Percentiles rank a stretch among this genome's conserved stretches.
These are phyloP conservation scores for Pitangus sulphuratus DNA, from an alignment of 2,797 vertebrate genomes.

Conservation along the genomic window DNA sequence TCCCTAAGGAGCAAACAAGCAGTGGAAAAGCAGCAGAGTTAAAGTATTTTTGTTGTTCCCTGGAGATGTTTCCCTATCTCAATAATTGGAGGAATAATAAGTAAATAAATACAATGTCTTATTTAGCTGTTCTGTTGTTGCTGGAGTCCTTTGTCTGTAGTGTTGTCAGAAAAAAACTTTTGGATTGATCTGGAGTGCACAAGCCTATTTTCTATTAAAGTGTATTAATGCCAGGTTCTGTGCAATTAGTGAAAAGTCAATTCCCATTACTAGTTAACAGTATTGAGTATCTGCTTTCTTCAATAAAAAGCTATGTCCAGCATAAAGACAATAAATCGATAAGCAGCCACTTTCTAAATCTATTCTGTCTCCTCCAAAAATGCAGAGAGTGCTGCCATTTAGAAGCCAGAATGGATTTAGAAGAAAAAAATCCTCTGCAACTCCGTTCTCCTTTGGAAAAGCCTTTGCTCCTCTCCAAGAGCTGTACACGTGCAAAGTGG, in stretches of 20 bases:
- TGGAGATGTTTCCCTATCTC: conserved; percentile 22
- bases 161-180: conserved; percentile 75
- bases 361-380: conserved; percentile 66
- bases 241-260: conserved; percentile 96
- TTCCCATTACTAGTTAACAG: conserved; percentile 93
- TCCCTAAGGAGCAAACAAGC: background rate
- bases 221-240: conserved; percentile 90
- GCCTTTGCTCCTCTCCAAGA: background rate
- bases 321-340: conserved; percentile 86
- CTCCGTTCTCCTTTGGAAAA: background rate
- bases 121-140: conserved; percentile 11
- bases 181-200: conserved; percentile 82
- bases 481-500: background rate
- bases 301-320: conserved; percentile 92
- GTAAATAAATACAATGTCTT: conserved; percentile 75
- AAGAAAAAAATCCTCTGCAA: background rate
- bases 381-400: background rate
- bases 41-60: background rate
- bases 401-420: background rate
- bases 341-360: conserved; percentile 79
- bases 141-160: conserved; percentile 71
- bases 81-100: conserved; percentile 53
- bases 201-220: conserved; percentile 89
- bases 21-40: background rate
- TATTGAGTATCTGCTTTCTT: conserved; percentile 95